Evolutionary conservation across 2,797 vertebrate species (phyloP).

Genomic region (Tympanoctomys barrerae): DNA sequence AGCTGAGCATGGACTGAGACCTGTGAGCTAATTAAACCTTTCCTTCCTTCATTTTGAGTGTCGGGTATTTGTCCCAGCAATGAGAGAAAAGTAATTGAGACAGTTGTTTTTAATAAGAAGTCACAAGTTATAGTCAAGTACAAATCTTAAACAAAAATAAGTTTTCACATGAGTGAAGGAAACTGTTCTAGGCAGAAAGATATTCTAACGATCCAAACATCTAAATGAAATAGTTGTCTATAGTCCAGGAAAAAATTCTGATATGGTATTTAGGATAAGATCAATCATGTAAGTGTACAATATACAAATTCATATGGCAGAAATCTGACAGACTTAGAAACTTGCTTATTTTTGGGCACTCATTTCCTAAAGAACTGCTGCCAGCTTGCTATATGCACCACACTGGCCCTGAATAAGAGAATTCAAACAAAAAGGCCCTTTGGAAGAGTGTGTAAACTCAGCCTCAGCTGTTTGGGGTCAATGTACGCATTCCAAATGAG

Average conservation of each 20-base stretch:
- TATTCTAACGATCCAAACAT: slow-evolving; percentile 2
- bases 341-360: slow-evolving; percentile 6
- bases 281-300: background rate
- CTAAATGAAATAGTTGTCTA: background rate
- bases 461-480: background rate
- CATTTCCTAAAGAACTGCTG: slow-evolving; percentile 13
- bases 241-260: background rate
- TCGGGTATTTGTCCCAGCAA: too few species aligned
- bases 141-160: slow-evolving; percentile 27
- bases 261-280: background rate
- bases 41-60: too few species aligned
- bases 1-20: too few species aligned
- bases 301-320: background rate
- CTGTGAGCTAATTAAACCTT: too few species aligned
- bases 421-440: background rate
- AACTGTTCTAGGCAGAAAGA: slow-evolving; percentile 25
- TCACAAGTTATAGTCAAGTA: background rate
- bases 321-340: background rate
- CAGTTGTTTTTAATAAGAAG: background rate
- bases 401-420: background rate
- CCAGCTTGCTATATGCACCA: background rate
- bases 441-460: fast-evolving
- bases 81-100: too few species aligned
- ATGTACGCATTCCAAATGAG: background rate
- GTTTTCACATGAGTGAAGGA: background rate